Evolutionary conservation across 2,797 vertebrate genomes (phyloP).

Genomic region (Lemur catta): DNA sequence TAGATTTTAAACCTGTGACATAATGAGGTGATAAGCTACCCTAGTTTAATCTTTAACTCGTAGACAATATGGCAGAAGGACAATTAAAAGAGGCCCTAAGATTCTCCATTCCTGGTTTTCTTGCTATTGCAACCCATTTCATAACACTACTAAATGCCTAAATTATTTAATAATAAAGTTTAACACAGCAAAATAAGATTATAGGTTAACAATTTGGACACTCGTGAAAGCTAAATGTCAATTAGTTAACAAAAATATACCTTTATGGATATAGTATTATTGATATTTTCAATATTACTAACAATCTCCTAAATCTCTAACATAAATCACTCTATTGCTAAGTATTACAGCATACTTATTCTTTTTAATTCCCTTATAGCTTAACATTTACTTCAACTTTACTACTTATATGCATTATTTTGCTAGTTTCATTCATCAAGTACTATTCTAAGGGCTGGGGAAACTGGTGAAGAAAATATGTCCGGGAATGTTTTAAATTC

Average conservation of each 20-base stretch:
- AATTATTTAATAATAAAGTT: neutral
- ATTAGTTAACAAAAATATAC: neutral
- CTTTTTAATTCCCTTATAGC: neutral
- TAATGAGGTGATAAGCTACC: neutral
- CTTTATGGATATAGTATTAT: neutral
- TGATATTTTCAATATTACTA: neutral
- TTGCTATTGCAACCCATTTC: neutral
- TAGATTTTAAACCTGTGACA: neutral
- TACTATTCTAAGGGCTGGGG: neutral
- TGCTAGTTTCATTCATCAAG: neutral
- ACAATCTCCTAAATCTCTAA: neutral
- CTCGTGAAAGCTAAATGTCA: neutral
- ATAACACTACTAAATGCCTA: neutral
- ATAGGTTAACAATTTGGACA: neutral
- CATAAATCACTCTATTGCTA: neutral
- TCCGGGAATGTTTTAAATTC: neutral
- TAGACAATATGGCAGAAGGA: neutral
- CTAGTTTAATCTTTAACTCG: neutral
- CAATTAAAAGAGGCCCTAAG: neutral
- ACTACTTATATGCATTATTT: neutral
- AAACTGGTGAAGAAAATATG: neutral
- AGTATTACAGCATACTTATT: neutral
- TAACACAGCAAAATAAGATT: neutral
- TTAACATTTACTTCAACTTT: slow-evolving; percentile 33
- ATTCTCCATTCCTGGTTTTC: neutral